Evolutionary conservation across 2,113 vertebrate genomes (phyloP), one percentile per base, ranked within the genome.

Genomic region (Promerops cafer): DNA sequence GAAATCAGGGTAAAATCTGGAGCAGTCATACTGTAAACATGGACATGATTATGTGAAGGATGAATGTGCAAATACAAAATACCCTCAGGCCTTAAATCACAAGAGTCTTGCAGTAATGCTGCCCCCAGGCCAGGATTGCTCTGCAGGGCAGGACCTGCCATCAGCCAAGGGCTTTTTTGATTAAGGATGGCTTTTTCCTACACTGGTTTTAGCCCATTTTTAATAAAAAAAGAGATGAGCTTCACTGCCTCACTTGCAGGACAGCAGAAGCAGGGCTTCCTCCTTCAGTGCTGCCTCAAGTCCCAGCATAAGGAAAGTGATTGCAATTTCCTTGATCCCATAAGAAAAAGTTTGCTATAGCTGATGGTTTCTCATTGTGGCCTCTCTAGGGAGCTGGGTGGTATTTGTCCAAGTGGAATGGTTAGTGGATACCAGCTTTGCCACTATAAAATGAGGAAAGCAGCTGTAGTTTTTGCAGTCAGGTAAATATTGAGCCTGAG

Each of bases 11-110:
- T 37, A 45, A 30, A 40, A 83, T 16, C 50, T 54, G 22, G 70
- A 64, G 50, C 35, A 56, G 66, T 70, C 4, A 0, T 12, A 35
- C n/a, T 2, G 12, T 57, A 75, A 71, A 44, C 0, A 0, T 31
- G 39, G 39, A 28, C 3, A 2, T 18, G 60, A 39, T 56, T 50
- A 5, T 21, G 17, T 22, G 65, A 57, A 52, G 42, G 37, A 75
- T 63, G 65, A 63, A n/a, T 61, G 27, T 33, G 37, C 37, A 35
- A 45, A 42, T 17, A 18, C 17, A 63, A n/a, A 65, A 56, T 28
- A 22, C 39, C 65, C 47, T 66, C 33, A 24, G 44, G 75, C 45
- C 37, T 80, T 83, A 54, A 68, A 59, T 79, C 44, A 33, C 2
- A 2, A 24, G 42, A 71, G 18, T 33, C 87, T 59, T 4, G 10